These are phyloP conservation scores for Eupithecia centaureata DNA, from an alignment of 2,888 invertebrate genomes.

Conservation along the genomic window DNA sequence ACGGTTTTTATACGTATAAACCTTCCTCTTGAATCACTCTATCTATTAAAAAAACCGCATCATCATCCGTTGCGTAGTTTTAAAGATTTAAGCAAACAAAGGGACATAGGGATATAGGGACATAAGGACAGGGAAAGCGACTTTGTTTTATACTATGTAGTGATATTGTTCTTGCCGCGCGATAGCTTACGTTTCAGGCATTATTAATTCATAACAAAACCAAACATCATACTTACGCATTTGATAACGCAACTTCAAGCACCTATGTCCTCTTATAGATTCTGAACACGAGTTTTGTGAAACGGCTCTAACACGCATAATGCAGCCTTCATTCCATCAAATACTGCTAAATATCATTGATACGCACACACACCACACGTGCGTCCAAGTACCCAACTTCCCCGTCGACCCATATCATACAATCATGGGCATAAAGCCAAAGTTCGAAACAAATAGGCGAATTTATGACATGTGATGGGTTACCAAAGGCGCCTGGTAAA, in stretches of 20 bases:
- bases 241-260: background rate
- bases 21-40: too few relatives aligned
- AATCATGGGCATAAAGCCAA: constrained; percentile 32
- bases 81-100: too few relatives aligned
- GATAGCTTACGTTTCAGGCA: background rate
- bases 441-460: constrained; percentile 31
- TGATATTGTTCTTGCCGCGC: background rate
- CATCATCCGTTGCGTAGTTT: too few relatives aligned
- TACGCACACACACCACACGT: constrained; percentile 15
- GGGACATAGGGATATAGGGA: too few relatives aligned
- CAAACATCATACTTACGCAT: background rate
- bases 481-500: constrained; percentile 29
- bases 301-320: constrained; percentile 5
- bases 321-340: constrained; percentile 14
- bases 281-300: constrained; percentile 10
- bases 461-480: constrained; percentile 31
- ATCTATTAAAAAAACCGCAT: too few relatives aligned
- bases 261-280: background rate
- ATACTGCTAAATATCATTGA: constrained; percentile 16
- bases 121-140: too few relatives aligned
- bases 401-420: constrained; percentile 28
- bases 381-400: constrained; percentile 16
- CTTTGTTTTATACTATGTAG: too few relatives aligned
- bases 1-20: too few relatives aligned
- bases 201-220: constrained; percentile 1